Percentiles rank a stretch among this genome's conserved stretches.
Evolutionary conservation across 2,113 vertebrate genomes (phyloP).

Genomic region (Leptobrachium ailaonicum): DNA sequence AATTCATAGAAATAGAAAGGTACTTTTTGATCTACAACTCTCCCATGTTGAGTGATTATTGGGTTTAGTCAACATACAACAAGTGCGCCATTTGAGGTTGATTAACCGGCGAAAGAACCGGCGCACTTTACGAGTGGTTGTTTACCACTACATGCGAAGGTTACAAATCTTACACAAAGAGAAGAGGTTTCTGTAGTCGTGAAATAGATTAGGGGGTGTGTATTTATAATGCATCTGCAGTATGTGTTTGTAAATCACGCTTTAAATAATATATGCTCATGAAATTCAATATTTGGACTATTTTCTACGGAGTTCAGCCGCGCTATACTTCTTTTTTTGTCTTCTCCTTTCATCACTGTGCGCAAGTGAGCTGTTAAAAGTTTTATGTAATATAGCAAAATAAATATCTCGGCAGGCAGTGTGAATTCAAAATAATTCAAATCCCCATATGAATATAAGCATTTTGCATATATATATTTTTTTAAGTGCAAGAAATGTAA

Average conservation of each 20-base stretch:
- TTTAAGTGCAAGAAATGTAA: too few relatives aligned
- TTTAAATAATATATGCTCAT: conserved; percentile 44
- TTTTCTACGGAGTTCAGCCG: conserved; percentile 13
- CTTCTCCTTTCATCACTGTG: not conserved
- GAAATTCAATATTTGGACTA: conserved; percentile 36
- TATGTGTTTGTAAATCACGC: conserved; percentile 24
- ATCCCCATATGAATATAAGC: too few relatives aligned
- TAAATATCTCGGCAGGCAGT: too few relatives aligned
- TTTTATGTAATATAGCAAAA: not conserved
- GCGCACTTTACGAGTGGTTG: conserved; percentile 26
- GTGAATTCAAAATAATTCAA: too few relatives aligned
- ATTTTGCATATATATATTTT: too few relatives aligned
- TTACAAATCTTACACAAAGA: conserved; percentile 26
- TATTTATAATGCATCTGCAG: conserved; percentile 10
- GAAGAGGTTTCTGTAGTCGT: conserved; percentile 16
- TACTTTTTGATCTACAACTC: conserved; percentile 25
- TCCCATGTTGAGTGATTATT: conserved; percentile 35
- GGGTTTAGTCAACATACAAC: conserved; percentile 23
- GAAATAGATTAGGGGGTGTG: conserved; percentile 19
- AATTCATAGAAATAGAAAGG: conserved; percentile 21
- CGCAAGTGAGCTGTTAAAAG: not conserved
- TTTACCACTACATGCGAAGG: conserved; percentile 10
- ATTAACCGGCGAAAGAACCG: conserved; percentile 9
- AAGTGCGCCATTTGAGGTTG: conserved; percentile 18
- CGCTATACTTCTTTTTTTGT: not conserved